These are phyloP conservation scores for Percopsis transmontana DNA, from an alignment of 2,113 vertebrate genomes.

Conservation along the genomic window DNA sequence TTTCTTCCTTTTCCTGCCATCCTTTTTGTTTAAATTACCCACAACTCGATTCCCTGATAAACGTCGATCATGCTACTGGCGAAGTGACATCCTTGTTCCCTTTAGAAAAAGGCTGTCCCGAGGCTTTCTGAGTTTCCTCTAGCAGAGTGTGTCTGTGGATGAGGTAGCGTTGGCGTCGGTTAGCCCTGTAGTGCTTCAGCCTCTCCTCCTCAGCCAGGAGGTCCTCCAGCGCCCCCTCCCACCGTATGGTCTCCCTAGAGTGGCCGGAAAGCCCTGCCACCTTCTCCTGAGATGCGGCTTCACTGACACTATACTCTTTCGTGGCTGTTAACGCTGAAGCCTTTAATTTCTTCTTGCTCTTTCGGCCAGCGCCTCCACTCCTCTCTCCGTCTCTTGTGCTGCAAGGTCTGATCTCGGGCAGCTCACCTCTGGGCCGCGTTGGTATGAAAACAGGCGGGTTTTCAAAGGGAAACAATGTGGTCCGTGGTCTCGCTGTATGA, in stretches of 20 bases:
- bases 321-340: neutral
- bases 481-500: constrained; percentile 71
- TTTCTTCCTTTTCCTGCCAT: too few relatives aligned
- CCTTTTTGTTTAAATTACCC: too few relatives aligned
- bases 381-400: constrained; percentile 28
- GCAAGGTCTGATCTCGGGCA: constrained; percentile 6
- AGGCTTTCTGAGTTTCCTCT: constrained; percentile 12
- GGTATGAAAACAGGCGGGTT: constrained; percentile 9
- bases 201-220: constrained; percentile 82
- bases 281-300: neutral
- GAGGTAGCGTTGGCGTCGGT: constrained; percentile 82
- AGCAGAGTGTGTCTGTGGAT: constrained; percentile 69
- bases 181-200: constrained; percentile 77
- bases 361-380: neutral
- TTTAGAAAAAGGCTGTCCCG: constrained; percentile 12
- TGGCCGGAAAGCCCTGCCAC: constrained; percentile 43
- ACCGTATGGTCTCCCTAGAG: constrained; percentile 80
- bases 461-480: constrained; percentile 35
- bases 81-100: neutral
- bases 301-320: neutral
- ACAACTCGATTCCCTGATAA: too few relatives aligned
- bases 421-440: constrained; percentile 26
- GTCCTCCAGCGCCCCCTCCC: constrained; percentile 84
- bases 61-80: neutral
- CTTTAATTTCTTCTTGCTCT: constrained; percentile 33